These are phyloP conservation scores for Saccopteryx leptura DNA, from an alignment of 2,113 vertebrate species.

Conservation along the genomic window DNA sequence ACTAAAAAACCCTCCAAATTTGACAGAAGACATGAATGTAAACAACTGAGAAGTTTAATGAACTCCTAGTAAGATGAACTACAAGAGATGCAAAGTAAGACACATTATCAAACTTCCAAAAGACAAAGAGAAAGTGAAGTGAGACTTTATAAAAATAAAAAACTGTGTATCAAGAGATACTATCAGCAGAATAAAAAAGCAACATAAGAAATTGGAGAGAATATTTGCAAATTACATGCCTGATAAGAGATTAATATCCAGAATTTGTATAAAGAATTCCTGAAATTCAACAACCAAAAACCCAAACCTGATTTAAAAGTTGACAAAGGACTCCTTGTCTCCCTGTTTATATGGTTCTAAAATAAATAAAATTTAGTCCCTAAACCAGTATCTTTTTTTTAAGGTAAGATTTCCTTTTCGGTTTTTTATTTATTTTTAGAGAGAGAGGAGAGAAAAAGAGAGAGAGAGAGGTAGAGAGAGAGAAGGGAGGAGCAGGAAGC, in stretches of 20 bases:
- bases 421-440: too few species aligned
- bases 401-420: too few species aligned
- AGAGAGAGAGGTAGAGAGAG: too few species aligned
- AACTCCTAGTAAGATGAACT: conserved; percentile 24
- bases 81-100: background rate
- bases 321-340: background rate
- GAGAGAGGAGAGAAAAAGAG: too few species aligned
- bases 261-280: background rate
- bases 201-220: background rate
- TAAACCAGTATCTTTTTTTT: background rate
- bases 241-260: background rate
- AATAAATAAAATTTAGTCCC: conserved; percentile 40
- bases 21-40: background rate
- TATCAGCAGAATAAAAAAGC: background rate
- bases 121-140: background rate
- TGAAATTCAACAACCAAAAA: conserved; percentile 4
- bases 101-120: background rate
- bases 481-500: too few species aligned
- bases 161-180: background rate
- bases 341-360: background rate
- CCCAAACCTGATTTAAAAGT: background rate
- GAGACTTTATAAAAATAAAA: background rate
- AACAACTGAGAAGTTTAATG: background rate
- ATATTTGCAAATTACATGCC: background rate
- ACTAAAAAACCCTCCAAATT: background rate